These are phyloP conservation scores for Perizoma affinitatum DNA, from an alignment of 2,888 invertebrate genomes.

Conservation along the genomic window DNA sequence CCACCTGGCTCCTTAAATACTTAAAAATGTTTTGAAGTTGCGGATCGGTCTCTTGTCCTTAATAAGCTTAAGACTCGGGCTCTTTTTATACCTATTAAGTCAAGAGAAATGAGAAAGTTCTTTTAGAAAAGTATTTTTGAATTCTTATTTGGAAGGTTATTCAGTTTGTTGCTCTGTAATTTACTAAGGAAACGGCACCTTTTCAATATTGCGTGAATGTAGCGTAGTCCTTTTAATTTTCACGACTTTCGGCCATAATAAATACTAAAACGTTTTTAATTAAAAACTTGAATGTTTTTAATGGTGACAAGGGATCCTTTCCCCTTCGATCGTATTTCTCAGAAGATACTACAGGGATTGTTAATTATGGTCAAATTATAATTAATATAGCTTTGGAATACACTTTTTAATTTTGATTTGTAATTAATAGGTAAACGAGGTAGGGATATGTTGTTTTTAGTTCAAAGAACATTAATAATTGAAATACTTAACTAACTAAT, in stretches of 20 bases:
- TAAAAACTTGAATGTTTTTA: conserved; percentile 49
- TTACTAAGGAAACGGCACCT: conserved; percentile 58
- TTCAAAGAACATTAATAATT: not conserved
- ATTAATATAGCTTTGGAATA: conserved; percentile 37
- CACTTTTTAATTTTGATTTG: conserved; percentile 23
- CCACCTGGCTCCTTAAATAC: conserved; percentile 44
- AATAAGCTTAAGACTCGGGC: conserved; percentile 63
- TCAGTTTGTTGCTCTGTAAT: conserved; percentile 47
- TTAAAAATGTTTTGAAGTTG: conserved; percentile 67
- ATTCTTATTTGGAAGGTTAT: conserved; percentile 56
- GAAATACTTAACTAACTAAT: not conserved
- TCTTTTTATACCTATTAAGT: conserved; percentile 60
- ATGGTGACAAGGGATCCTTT: conserved; percentile 40
- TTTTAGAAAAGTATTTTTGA: conserved; percentile 46
- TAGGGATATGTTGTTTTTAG: not conserved
- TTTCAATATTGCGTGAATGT: conserved; percentile 50
- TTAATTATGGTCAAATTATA: conserved; percentile 37
- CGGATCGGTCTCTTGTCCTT: conserved; percentile 60
- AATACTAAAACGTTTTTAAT: conserved; percentile 55
- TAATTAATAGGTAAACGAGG: conserved; percentile 17
- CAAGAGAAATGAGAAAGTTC: conserved; percentile 55
- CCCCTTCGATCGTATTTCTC: conserved; percentile 41
- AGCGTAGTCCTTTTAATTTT: conserved; percentile 49
- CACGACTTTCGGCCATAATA: conserved; percentile 47
- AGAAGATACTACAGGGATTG: conserved; percentile 30